Percentiles rank a stretch among this genome's conserved stretches.
Conservation (phyloP, 2,113 vertebrate species). For the Seriola aureovittata region DNA sequence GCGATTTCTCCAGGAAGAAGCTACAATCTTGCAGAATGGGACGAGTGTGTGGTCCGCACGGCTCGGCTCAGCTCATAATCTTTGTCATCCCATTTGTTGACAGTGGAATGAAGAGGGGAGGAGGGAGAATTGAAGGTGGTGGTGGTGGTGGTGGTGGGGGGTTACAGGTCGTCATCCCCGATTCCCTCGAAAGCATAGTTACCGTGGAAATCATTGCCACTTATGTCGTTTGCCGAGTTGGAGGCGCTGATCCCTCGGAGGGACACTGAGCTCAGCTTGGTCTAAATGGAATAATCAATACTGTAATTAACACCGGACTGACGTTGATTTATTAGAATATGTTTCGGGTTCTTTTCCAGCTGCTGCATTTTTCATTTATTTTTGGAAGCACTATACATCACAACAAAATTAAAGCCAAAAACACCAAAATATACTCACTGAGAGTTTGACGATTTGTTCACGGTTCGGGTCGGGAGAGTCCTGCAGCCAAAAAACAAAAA, state of each 20-base stretch:
- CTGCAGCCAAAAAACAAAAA: constrained; percentile 73
- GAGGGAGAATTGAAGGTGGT: not conserved
- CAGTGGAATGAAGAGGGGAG: constrained; percentile 53
- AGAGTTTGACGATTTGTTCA: constrained; percentile 94
- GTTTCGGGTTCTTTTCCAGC: not conserved
- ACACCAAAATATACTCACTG: constrained; percentile 86
- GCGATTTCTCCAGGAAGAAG: constrained; percentile 67
- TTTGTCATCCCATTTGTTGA: constrained; percentile 55
- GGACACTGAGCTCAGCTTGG: constrained; percentile 95
- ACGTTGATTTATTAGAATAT: not conserved
- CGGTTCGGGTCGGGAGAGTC: constrained; percentile 92
- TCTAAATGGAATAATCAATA: constrained; percentile 81
- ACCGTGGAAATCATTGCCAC: constrained; percentile 93
- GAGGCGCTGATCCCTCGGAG: constrained; percentile 94
- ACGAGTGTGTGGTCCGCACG: constrained; percentile 45
- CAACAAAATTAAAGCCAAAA: not conserved
- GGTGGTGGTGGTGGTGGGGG: not conserved
- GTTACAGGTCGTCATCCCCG: constrained; percentile 97
- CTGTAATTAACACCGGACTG: not conserved
- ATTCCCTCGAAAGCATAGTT: constrained; percentile 99
- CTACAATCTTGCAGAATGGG: constrained; percentile 82
- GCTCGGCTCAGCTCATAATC: constrained; percentile 73
- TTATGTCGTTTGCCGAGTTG: constrained; percentile 90
- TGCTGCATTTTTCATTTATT: not conserved
- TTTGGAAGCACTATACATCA: not conserved